These are phyloP conservation scores for Atrina japonica DNA, from an alignment of 2,888 invertebrate genomes.

Conservation along the genomic window DNA sequence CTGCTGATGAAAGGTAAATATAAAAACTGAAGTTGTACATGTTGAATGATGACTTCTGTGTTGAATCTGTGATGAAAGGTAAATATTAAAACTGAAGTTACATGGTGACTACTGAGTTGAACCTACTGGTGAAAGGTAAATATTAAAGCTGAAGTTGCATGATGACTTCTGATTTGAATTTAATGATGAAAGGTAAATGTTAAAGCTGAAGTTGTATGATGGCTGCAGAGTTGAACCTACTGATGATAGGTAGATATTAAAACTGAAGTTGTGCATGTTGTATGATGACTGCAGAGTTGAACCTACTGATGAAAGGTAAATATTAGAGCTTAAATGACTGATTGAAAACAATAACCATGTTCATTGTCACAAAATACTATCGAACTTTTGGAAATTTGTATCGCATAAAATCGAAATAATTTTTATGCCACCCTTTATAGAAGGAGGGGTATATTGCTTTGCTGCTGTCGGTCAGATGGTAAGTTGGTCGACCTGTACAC, in stretches of 20 bases:
- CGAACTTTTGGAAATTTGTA: no score
- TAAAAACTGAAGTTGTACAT: conserved; percentile 88
- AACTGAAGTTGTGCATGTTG: conserved; percentile 89
- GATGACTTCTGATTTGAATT: conserved; percentile 92
- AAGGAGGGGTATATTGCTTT: no score
- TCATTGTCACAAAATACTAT: no score
- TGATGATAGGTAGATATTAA: conserved; percentile 84
- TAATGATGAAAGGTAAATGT: conserved; percentile 85
- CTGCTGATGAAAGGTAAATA: conserved; percentile 81
- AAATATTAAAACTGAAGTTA: conserved; percentile 82
- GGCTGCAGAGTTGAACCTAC: conserved; percentile 92
- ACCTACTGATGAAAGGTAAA: conserved; percentile 88
- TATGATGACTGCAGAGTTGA: conserved; percentile 91
- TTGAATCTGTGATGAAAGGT: conserved; percentile 86
- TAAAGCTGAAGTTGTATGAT: conserved; percentile 91
- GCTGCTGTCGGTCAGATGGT: no score
- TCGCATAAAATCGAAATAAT: no score
- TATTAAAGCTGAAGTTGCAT: conserved; percentile 86
- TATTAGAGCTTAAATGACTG: conserved; percentile 85
- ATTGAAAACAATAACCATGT: no score
- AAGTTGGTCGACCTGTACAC: neutral
- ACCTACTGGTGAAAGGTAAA: conserved; percentile 88
- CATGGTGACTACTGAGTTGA: conserved; percentile 91
- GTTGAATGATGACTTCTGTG: conserved; percentile 90
- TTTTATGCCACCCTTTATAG: no score